Percentiles rank a stretch among this genome's conserved stretches.
phyloP scores from a whole-genome alignment of 2,888 invertebrate genomes.

The Orchesellides sinensis region DNA sequence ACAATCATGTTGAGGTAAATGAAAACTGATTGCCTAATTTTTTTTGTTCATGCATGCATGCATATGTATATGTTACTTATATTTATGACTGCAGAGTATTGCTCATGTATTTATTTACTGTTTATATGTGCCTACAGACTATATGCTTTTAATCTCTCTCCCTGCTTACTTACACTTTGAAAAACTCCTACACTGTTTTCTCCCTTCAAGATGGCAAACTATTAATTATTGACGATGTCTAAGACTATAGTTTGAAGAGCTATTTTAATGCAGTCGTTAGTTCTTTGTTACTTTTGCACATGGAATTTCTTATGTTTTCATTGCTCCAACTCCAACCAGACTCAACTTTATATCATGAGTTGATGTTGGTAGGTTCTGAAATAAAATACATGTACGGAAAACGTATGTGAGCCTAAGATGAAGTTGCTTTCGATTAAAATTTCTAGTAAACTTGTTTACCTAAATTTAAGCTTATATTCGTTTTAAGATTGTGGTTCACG shows the following conservation, averaged over 20 bases:
- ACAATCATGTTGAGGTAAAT: conserved; percentile 74
- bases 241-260: background rate
- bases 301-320: background rate
- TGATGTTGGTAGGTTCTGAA: no score
- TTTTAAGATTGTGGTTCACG: no score
- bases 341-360: no score
- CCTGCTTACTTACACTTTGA: background rate
- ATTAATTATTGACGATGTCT: conserved; percentile 49
- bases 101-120: background rate
- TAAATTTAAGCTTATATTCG: no score
- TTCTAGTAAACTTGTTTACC: no score
- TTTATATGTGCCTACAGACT: background rate
- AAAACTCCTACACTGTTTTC: background rate
- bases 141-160: background rate
- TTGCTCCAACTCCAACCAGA: no score
- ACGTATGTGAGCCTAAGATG: no score
- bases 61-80: background rate
- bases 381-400: no score
- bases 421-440: no score
- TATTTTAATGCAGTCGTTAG: conserved; percentile 1
- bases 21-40: conserved; percentile 53
- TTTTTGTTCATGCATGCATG: background rate
- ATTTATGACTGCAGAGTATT: background rate
- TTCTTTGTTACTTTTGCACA: background rate
- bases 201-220: conserved; percentile 9